These are phyloP conservation scores for Homarus americanus DNA, from an alignment of 1,140 invertebrate genomes.

Conservation along the genomic window DNA sequence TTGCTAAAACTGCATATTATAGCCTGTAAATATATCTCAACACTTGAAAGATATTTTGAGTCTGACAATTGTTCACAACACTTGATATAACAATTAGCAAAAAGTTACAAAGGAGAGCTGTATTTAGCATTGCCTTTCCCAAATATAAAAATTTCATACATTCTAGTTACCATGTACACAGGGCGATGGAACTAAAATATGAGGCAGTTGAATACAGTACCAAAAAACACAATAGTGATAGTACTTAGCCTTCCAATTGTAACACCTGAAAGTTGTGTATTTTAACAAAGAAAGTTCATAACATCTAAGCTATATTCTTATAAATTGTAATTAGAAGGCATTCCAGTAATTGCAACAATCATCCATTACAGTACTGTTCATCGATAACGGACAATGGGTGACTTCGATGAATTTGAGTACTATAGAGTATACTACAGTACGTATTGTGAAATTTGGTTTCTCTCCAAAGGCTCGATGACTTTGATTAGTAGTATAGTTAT, in stretches of 20 bases:
- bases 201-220: background rate
- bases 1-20: constrained; percentile 33
- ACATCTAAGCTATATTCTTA: background rate
- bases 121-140: background rate
- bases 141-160: constrained; percentile 30
- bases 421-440: background rate
- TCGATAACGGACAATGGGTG: background rate
- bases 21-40: constrained; percentile 35
- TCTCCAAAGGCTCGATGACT: background rate
- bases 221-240: background rate
- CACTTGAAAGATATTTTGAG: constrained; percentile 3
- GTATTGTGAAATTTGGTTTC: background rate
- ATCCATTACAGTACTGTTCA: background rate
- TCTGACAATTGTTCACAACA: constrained; percentile 45
- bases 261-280: background rate
- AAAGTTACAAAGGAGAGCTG: constrained; percentile 10
- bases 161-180: constrained; percentile 29
- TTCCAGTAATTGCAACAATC: background rate
- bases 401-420: background rate
- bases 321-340: constrained; percentile 1
- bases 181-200: constrained; percentile 1
- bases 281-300: background rate
- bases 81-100: constrained; percentile 36
- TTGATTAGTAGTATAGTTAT: constrained; percentile 25
- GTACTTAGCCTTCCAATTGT: background rate